Conservation (phyloP, 2,113 vertebrate species). For the Panthera tigris region DNA sequence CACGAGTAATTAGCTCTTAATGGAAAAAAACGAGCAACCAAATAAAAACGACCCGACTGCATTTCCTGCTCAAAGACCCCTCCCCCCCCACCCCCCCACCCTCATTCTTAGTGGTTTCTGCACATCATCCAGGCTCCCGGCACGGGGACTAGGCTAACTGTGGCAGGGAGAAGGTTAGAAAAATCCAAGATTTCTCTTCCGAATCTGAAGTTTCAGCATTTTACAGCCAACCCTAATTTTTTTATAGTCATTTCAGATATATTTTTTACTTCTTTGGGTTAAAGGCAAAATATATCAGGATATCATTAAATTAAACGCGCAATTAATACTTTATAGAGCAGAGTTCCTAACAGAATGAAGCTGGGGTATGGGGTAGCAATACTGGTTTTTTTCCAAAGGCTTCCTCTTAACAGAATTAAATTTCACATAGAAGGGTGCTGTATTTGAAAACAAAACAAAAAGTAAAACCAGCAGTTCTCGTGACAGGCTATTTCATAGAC, state of each 20-base stretch:
- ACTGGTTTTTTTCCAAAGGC: neutral
- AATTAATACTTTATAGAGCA: neutral
- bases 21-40: neutral
- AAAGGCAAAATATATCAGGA: neutral
- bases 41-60: neutral
- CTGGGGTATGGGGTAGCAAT: neutral
- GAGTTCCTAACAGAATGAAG: neutral
- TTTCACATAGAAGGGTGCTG: neutral
- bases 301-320: conserved; percentile 1
- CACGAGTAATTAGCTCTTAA: neutral
- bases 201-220: conserved; percentile 1
- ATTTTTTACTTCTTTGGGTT: neutral
- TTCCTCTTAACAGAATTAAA: neutral
- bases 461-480: neutral
- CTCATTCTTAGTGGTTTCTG: neutral
- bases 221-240: neutral
- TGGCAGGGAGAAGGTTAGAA: neutral
- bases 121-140: neutral
- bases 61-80: neutral
- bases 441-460: conserved; percentile 27
- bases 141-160: neutral
- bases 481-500: neutral
- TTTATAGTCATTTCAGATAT: neutral
- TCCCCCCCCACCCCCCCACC: neutral
- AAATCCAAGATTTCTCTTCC: neutral